phyloP scores from a whole-genome alignment of 2,888 invertebrate species.

The Unio delphinus region DNA sequence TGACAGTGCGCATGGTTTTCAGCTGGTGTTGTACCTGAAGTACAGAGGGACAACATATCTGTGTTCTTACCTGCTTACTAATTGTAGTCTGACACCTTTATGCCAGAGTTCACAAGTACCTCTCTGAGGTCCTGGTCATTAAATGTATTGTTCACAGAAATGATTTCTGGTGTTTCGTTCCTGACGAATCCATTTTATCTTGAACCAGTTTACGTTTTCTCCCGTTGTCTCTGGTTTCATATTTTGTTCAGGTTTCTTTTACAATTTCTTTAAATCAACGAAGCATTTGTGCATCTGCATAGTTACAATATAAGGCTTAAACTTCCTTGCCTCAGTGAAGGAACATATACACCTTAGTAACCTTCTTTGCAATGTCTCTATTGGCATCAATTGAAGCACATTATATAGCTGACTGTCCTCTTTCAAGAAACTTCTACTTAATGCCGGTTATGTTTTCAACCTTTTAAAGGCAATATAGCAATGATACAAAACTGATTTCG shows the following conservation, averaged over 20 bases:
- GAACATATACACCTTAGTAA: too few relatives aligned
- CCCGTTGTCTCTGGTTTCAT: neutral
- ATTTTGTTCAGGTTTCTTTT: neutral
- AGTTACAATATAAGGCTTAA: too few relatives aligned
- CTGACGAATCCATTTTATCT: slow-evolving; percentile 1
- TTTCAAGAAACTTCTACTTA: neutral
- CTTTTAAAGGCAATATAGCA: slow-evolving; percentile 3
- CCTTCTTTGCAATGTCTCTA: too few relatives aligned
- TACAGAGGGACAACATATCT: neutral
- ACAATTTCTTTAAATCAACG: too few relatives aligned
- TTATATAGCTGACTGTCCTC: neutral
- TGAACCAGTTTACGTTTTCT: neutral
- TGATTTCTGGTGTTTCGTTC: neutral
- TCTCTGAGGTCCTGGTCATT: too few relatives aligned
- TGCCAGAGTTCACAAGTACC: too few relatives aligned
- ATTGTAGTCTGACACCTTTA: neutral
- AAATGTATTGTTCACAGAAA: slow-evolving; percentile 1
- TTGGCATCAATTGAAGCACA: neutral
- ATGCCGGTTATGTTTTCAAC: slow-evolving; percentile 1
- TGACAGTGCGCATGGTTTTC: neutral
- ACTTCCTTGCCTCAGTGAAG: too few relatives aligned
- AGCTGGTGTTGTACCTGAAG: neutral
- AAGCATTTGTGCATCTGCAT: too few relatives aligned
- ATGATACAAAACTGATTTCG: neutral
- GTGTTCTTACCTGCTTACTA: neutral